A percentile compares a stretch with the other conserved stretches of the same genome.
These are phyloP conservation scores for Phenacoccus solenopsis DNA, from an alignment of 1,140 invertebrate species.

Conservation along the genomic window DNA sequence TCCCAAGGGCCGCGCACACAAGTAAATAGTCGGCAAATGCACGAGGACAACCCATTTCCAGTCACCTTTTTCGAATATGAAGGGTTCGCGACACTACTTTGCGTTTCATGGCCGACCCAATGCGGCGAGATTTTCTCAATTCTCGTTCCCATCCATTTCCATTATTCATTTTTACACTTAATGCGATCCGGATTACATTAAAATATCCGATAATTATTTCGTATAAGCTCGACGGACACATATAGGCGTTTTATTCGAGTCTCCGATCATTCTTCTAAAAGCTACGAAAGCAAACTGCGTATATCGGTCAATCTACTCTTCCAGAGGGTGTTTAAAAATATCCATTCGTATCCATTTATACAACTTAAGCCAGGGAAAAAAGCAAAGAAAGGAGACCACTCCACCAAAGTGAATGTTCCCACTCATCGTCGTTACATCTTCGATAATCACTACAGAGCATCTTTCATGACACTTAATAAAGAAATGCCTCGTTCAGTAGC, in stretches of 20 bases:
- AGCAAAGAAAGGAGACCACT: no score
- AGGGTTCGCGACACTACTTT: neutral
- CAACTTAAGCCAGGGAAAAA: no score
- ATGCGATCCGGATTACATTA: neutral
- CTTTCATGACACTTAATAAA: no score
- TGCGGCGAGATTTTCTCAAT: neutral
- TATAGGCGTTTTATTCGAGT: neutral
- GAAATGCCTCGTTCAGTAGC: neutral
- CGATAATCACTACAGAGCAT: no score
- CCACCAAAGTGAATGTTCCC: no score
- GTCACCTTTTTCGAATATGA: neutral
- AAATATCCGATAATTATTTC: neutral
- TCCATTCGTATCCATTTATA: no score
- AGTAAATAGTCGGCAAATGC: neutral
- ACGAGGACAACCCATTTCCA: neutral
- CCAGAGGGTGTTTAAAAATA: no score
- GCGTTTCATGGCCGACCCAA: no score
- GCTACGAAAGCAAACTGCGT: no score
- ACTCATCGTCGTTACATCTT: no score
- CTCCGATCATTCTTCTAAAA: neutral
- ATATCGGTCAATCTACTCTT: no score
- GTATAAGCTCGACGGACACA: neutral
- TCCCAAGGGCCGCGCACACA: conserved; percentile 9
- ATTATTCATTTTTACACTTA: conserved; percentile 3
- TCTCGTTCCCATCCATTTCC: neutral